Conservation (phyloP, 2,888 invertebrate genomes). For the Gonocerus acuteangulatus region DNA sequence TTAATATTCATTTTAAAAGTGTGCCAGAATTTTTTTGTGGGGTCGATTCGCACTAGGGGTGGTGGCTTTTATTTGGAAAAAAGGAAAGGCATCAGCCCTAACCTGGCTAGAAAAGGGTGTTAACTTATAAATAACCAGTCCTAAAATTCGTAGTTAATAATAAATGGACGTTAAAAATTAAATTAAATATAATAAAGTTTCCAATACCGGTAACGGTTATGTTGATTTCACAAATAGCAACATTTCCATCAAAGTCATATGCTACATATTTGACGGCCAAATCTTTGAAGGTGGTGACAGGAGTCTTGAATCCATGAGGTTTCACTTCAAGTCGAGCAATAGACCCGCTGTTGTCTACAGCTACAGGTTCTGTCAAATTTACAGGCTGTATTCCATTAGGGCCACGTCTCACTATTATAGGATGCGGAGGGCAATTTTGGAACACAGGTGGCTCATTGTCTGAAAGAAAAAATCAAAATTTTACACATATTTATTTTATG, state of each 20-base stretch:
- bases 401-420: conserved; percentile 81
- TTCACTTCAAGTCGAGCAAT: conserved; percentile 88
- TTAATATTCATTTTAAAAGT: no score
- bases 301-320: conserved; percentile 83
- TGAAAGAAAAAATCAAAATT: conserved; percentile 42
- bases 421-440: conserved; percentile 91
- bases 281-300: conserved; percentile 79
- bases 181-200: no score
- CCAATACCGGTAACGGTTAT: conserved; percentile 77
- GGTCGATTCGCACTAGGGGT: no score
- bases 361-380: conserved; percentile 87
- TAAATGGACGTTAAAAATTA: no score
- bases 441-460: conserved; percentile 94
- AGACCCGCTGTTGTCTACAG: conserved; percentile 90
- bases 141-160: no score
- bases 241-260: conserved; percentile 94
- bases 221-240: conserved; percentile 92
- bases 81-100: no score
- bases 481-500: background rate
- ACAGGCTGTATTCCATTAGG: conserved; percentile 81
- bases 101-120: no score
- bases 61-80: no score
- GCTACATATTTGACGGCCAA: conserved; percentile 91
- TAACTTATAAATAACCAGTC: no score
- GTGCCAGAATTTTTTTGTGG: no score